phyloP scores from a whole-genome alignment of 2,888 invertebrate species.

The Noctua fimbriata region DNA sequence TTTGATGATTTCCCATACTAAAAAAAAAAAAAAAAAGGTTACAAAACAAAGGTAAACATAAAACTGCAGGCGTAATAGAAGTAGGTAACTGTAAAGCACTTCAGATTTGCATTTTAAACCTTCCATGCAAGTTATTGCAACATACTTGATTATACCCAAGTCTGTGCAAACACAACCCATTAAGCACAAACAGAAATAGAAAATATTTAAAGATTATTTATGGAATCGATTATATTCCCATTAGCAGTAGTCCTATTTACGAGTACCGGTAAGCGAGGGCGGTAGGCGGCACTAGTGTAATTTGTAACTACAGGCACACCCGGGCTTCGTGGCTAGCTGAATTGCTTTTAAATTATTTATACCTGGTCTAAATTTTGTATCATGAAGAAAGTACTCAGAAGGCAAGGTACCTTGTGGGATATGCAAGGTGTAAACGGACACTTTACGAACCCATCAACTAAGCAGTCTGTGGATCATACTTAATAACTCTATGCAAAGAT shows the following conservation, averaged over 20 bases:
- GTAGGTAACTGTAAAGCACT: not conserved
- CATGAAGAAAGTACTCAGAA: not conserved
- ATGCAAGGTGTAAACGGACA: too few relatives aligned
- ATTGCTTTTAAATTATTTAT: slow-evolving; percentile 43
- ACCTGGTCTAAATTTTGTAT: not conserved
- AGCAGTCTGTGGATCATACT: too few relatives aligned
- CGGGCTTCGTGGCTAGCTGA: slow-evolving; percentile 7
- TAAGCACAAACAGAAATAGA: slow-evolving; percentile 14
- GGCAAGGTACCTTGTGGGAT: not conserved
- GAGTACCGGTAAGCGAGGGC: slow-evolving; percentile 37
- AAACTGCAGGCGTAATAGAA: not conserved
- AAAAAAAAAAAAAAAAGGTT: too few relatives aligned
- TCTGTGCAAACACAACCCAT: not conserved
- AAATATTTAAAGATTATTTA: slow-evolving; percentile 35
- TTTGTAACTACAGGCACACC: slow-evolving; percentile 45
- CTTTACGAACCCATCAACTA: too few relatives aligned
- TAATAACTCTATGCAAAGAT: too few relatives aligned
- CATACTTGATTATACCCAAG: too few relatives aligned
- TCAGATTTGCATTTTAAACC: too few relatives aligned
- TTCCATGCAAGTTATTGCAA: not conserved
- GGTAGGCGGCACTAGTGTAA: slow-evolving; percentile 46
- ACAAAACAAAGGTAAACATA: not conserved
- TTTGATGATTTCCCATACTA: too few relatives aligned
- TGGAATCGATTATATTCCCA: slow-evolving; percentile 49
- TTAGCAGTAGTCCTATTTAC: slow-evolving; percentile 40